Base-by-base conservation (phyloP, 2,888 invertebrate genomes). In the Timema cristinae region DNA sequence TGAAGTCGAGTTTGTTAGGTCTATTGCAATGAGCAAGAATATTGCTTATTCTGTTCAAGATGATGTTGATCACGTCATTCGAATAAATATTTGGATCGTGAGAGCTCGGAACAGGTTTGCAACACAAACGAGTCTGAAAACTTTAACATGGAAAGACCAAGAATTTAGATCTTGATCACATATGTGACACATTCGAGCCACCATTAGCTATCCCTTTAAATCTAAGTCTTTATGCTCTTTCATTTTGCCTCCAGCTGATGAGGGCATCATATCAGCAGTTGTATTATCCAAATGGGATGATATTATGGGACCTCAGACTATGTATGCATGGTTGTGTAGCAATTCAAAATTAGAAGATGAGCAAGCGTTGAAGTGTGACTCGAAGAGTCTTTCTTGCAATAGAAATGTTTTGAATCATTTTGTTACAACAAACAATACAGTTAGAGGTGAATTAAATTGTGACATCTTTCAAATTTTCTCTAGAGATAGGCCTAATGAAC, bases 261-360 rank as follows among this genome's bases (percentile, higher is more conserved):
- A 73, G 9, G 73, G 63, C 68, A 71, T 75, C 50, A 16, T 76
- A 56, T 71, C 70, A 59, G 76, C 73, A 10, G 66, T 76, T 13
- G 72, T 76, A 51, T 69, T 76, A 13, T 76, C 76, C 6, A 74
- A 73, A 61, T 76, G 76, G 76, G 76, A 76, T 73, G 76, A 76
- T 68, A 75, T 76, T 15, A 74, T 76, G 71, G 76, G 76, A 10
- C 76, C 76, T 13, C 74, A 76, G 59, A 76, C 76, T 47, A 71
- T 76, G 49, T 74, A 75, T 71, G 73, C 73, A 8, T 76, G 76
- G 76, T 61, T 76, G 6, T 56, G 73, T 51, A 71, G 72, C 67
- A 59, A 70, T 50, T 11, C 71, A n/a, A 59, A 51, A 9, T 32
- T 66, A 49, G 15, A 52, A 59, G 59, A 59, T 67, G 32, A 68